A percentile compares a stretch with the other conserved stretches of the same genome.
These are phyloP conservation scores for Neofelis nebulosa DNA, from an alignment of 2,113 vertebrate genomes.

Conservation along the genomic window DNA sequence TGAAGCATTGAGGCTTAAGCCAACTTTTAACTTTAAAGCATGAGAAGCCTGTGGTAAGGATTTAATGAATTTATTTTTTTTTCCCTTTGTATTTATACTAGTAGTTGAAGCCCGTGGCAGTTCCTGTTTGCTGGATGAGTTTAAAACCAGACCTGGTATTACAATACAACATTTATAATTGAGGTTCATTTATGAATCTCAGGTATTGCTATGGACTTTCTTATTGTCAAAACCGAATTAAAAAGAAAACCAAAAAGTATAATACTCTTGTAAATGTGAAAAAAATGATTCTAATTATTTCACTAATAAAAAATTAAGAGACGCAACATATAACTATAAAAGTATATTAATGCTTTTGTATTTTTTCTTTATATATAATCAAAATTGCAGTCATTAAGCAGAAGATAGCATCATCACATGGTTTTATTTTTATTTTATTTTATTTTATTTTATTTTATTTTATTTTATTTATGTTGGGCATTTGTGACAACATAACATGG, in stretches of 20 bases:
- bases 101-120: neutral
- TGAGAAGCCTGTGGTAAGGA: neutral
- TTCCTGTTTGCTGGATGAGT: slow-evolving; percentile 24
- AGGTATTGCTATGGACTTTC: neutral
- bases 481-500: neutral
- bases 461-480: neutral
- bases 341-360: neutral
- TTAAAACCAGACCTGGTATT: neutral
- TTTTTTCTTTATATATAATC: neutral
- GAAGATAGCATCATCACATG: neutral
- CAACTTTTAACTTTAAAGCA: slow-evolving; percentile 31
- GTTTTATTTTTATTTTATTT: neutral
- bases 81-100: neutral
- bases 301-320: neutral
- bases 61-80: slow-evolving; percentile 23
- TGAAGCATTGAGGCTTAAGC: slow-evolving; percentile 53
- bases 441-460: neutral
- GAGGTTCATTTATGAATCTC: neutral
- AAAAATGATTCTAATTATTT: neutral
- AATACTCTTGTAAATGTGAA: neutral
- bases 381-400: neutral
- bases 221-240: slow-evolving; percentile 1
- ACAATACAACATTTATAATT: neutral
- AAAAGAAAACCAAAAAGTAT: neutral
- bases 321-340: neutral